A percentile compares a stretch with the other conserved stretches of the same genome.
Evolutionary conservation across 2,888 invertebrate genomes (phyloP).

Genomic region (Perdita meconis): DNA sequence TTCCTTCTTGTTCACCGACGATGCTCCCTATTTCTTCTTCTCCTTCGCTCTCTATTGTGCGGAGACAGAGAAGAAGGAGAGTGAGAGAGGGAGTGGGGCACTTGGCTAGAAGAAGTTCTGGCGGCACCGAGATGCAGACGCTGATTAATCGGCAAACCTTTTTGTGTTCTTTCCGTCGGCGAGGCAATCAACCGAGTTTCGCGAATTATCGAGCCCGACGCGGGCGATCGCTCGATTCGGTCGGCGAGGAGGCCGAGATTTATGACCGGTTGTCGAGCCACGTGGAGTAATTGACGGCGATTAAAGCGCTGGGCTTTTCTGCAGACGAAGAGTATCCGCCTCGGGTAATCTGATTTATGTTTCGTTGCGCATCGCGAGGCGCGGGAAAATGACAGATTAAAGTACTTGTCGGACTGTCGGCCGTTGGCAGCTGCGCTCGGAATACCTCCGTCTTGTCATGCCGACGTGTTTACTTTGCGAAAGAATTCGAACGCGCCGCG

Average conservation of each 20-base stretch:
- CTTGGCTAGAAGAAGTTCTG: conserved; percentile 25
- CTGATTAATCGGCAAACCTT: conserved; percentile 56
- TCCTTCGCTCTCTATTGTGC: not conserved
- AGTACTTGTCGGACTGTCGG: not conserved
- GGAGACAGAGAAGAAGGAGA: too few species aligned
- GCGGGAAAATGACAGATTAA: not conserved
- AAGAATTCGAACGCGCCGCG: not conserved
- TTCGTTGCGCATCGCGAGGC: conserved; percentile 4
- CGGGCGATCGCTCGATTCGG: conserved; percentile 36
- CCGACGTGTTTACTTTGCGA: not conserved
- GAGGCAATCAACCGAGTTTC: conserved; percentile 41
- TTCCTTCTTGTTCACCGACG: conserved; percentile 52
- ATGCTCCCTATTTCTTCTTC: conserved; percentile 30
- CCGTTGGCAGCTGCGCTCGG: not conserved
- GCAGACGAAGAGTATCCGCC: not conserved
- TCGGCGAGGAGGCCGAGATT: conserved; percentile 22
- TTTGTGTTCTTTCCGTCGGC: conserved; percentile 20
- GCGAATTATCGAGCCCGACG: conserved; percentile 42
- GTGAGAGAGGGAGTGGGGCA: not conserved
- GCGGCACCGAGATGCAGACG: conserved; percentile 22
- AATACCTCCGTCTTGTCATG: not conserved
- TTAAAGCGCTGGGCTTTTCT: conserved; percentile 31
- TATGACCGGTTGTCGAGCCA: conserved; percentile 16
- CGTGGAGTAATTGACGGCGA: conserved; percentile 47
- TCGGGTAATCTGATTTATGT: conserved; percentile 33